Conservation (phyloP, 2,113 vertebrate genomes). For the Pseudolaguvia tuberculata region DNA sequence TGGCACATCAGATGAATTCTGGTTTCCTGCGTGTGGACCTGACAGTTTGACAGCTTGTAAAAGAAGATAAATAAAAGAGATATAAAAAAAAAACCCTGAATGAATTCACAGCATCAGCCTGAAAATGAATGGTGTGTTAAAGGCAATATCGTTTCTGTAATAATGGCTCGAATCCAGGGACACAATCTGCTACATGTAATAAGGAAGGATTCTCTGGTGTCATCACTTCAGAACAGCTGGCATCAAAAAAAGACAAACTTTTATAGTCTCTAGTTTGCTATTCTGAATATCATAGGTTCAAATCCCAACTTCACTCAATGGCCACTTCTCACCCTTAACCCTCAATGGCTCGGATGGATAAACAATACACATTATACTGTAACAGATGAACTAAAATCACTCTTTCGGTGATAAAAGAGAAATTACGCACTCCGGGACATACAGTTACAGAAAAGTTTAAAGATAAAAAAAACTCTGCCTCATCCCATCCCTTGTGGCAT, state of each 20-base stretch:
- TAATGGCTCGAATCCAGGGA: background rate
- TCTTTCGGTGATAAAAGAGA: background rate
- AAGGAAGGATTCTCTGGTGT: background rate
- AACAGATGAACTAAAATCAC: background rate
- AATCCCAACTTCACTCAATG: no score
- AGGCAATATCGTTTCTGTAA: background rate
- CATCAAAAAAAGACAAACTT: background rate
- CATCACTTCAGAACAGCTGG: no score
- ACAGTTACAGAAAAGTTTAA: background rate
- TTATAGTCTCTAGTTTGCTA: background rate
- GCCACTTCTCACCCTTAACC: no score
- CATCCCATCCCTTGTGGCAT: background rate
- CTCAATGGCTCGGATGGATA: no score
- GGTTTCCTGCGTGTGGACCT: background rate
- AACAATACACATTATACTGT: background rate
- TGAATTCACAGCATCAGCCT: background rate
- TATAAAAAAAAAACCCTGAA: background rate
- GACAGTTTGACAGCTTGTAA: slow-evolving; percentile 13
- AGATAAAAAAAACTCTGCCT: background rate
- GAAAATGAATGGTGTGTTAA: background rate
- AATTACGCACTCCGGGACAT: background rate
- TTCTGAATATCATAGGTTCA: no score
- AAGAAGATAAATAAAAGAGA: slow-evolving; percentile 4
- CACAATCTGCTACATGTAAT: no score
- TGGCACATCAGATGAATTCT: slow-evolving; percentile 4